Evolutionary conservation across 2,797 vertebrate genomes (phyloP), one percentile per base, ranked within the genome.

Genomic region (Cheirogaleus major): DNA sequence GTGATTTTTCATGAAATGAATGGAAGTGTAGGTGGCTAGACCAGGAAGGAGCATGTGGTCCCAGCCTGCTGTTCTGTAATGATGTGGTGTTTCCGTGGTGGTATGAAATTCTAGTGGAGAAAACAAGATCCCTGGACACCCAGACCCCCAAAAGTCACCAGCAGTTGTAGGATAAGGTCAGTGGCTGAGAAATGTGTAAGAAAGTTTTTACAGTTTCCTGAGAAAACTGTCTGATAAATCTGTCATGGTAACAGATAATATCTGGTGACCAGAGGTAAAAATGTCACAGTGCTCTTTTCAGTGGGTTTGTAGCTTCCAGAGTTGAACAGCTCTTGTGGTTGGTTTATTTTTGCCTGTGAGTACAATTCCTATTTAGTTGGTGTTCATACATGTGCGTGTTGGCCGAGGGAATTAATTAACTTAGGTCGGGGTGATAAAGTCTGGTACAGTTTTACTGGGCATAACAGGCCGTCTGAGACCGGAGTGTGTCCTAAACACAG

Each of bases 211-310:
- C 20, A 27, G 1, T 85, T 95, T 91, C 45, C 50, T 38, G 30
- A 92, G 81, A 85, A 91, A 65, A 43, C 30, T 41, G 15, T 45
- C 82, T 69, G 80, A 82, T 70, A 59, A 61, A 27, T 88, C 70
- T 89, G n/a, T 96, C 76, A 70, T 1, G 43, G 48, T 57, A 75
- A 75, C 7, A 90, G 67, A 41, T 48, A 72, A 22, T 85, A 50
- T 57, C 73, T 17, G 35, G 69, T 91, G 65, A 48, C 73, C 15
- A 5, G 48, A 91, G 50, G 2, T 23, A 80, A 55, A 87, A 87
- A 87, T 52, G 84, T 93, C 95, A 81, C 67, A 0, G 4, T 55
- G 84, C 35, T 95, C 92, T 97, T 87, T 83, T 65, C 43, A 75
- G 85, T n/a, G 7, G 23, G 18, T 70, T 88, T 43, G 38, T 85